Conservation (phyloP, 2,888 invertebrate genomes). For the Formica aserva region DNA sequence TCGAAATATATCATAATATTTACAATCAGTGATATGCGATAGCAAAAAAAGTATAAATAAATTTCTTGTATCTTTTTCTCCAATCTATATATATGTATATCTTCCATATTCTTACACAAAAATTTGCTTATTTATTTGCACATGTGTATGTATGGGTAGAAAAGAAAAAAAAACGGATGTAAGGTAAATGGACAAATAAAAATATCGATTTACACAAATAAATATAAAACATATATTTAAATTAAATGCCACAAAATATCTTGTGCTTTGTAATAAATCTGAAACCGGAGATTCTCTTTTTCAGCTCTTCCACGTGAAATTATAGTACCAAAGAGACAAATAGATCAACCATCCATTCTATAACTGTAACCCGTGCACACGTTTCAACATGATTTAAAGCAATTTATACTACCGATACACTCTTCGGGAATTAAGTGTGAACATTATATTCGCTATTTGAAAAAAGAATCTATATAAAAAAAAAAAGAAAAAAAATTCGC, state of each 20-base stretch:
- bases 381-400: slow-evolving; percentile 22
- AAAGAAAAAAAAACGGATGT: slow-evolving; percentile 30
- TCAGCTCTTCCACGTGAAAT: slow-evolving; percentile 59
- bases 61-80: slow-evolving; percentile 32
- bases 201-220: slow-evolving; percentile 78
- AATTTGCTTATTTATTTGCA: slow-evolving; percentile 4
- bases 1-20: slow-evolving; percentile 19
- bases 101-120: neutral
- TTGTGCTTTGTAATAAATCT: slow-evolving; percentile 61
- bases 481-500: neutral
- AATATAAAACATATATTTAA: slow-evolving; percentile 82
- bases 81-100: neutral
- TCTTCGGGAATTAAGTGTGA: slow-evolving; percentile 30
- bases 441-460: slow-evolving; percentile 19
- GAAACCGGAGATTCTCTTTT: slow-evolving; percentile 43
- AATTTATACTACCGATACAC: neutral
- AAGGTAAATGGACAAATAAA: slow-evolving; percentile 68
- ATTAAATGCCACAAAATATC: slow-evolving; percentile 80
- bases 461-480: slow-evolving; percentile 13
- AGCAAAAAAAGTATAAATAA: slow-evolving; percentile 41
- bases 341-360: neutral
- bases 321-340: slow-evolving; percentile 45
- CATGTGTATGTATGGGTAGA: neutral
- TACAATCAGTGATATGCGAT: slow-evolving; percentile 66
- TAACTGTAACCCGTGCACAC: slow-evolving; percentile 21